Conservation (phyloP, 2,888 invertebrate genomes). For the Gortyna flavago region DNA sequence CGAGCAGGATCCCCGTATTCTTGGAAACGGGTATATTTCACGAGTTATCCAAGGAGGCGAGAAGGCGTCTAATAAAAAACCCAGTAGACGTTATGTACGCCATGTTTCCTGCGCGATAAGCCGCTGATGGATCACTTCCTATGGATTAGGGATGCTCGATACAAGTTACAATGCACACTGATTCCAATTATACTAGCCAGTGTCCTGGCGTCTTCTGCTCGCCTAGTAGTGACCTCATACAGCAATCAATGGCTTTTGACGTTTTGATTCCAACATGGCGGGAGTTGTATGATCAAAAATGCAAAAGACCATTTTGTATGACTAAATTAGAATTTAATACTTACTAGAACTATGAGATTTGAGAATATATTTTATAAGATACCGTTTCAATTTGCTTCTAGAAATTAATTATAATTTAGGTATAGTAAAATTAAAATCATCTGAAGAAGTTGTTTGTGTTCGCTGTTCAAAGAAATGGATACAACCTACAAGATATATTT, state of each 20-base stretch:
- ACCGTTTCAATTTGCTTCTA: neutral
- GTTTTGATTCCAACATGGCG: constrained; percentile 17
- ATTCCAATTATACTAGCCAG: constrained; percentile 53
- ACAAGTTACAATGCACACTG: constrained; percentile 64
- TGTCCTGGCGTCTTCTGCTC: constrained; percentile 34
- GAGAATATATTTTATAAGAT: constrained; percentile 1
- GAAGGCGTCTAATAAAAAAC: constrained; percentile 65
- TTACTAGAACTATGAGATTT: constrained; percentile 4
- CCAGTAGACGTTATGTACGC: constrained; percentile 68
- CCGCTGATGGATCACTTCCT: constrained; percentile 88
- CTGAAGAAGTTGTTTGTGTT: neutral
- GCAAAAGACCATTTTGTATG: constrained; percentile 16
- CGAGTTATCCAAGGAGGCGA: constrained; percentile 62
- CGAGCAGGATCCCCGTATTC: constrained; percentile 55
- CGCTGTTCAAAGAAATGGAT: neutral
- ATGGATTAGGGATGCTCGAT: constrained; percentile 72
- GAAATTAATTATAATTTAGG: constrained; percentile 1
- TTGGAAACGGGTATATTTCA: constrained; percentile 64
- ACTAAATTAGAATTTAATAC: constrained; percentile 14
- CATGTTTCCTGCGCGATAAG: constrained; percentile 86
- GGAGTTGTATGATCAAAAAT: constrained; percentile 23
- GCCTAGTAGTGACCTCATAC: constrained; percentile 28
- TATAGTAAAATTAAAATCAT: neutral
- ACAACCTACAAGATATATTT: neutral
- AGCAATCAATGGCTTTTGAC: constrained; percentile 27